Evolutionary conservation across 2,797 vertebrate species (phyloP).

Genomic region (Malurus leucopterus): DNA sequence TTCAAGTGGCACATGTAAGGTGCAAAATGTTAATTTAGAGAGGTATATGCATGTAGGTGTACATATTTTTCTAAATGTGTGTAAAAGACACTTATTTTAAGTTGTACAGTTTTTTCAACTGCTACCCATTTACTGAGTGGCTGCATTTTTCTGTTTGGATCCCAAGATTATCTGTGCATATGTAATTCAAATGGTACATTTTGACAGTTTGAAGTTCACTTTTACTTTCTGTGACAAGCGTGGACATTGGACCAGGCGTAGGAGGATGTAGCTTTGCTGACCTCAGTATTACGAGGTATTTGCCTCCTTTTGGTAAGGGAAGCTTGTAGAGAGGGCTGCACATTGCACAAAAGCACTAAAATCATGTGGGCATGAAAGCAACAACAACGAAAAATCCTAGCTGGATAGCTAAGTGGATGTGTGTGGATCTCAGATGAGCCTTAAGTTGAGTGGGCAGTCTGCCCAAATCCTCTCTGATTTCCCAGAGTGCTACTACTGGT

Average conservation of each 20-base stretch:
- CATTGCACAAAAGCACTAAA: slow-evolving; percentile 9
- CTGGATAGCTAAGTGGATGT: not conserved
- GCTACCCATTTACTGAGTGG: not conserved
- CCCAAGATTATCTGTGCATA: not conserved
- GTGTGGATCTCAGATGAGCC: slow-evolving; percentile 39
- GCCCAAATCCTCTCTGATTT: slow-evolving; percentile 52
- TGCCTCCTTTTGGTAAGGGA: not conserved
- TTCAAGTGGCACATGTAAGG: not conserved
- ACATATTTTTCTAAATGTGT: not conserved
- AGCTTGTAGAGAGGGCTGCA: not conserved
- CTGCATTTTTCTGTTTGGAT: not conserved
- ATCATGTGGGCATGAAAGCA: not conserved
- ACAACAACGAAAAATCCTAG: not conserved
- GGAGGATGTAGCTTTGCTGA: not conserved
- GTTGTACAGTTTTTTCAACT: not conserved
- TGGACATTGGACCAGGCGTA: not conserved
- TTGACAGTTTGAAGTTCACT: not conserved
- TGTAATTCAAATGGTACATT: not conserved
- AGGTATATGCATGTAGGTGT: not conserved
- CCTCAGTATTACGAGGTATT: not conserved
- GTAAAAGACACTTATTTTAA: not conserved
- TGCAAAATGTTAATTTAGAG: not conserved
- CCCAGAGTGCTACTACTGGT: slow-evolving; percentile 34
- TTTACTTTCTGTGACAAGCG: not conserved
- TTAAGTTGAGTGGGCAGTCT: slow-evolving; percentile 34